Conservation (phyloP, 2,113 vertebrate genomes). For the Micromys minutus region DNA sequence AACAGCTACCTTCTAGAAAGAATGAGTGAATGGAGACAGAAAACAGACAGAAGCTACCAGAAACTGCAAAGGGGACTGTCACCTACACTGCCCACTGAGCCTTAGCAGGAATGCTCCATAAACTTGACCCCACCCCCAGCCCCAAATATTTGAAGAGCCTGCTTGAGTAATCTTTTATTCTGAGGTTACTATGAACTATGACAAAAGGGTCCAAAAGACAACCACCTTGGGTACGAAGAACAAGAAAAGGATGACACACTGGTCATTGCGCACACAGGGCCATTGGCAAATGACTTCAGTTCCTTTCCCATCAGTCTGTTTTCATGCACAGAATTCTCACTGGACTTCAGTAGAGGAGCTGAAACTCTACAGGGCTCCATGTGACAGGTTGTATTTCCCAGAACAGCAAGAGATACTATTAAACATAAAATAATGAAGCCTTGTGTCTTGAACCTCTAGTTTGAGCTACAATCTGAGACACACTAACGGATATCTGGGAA, state of each 20-base stretch:
- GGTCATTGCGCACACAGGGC: not conserved
- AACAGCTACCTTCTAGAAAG: not conserved
- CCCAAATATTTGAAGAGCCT: not conserved
- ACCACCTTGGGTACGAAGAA: not conserved
- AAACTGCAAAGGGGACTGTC: not conserved
- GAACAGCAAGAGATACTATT: not conserved
- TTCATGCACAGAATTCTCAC: not conserved
- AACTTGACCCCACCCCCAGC: not conserved
- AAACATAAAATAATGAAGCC: slow-evolving; percentile 44
- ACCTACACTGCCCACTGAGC: not conserved
- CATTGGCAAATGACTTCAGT: not conserved
- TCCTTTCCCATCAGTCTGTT: not conserved
- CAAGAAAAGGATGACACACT: not conserved
- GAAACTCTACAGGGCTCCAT: not conserved
- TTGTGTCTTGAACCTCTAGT: not conserved
- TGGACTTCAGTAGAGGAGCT: not conserved
- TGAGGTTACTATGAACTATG: not conserved
- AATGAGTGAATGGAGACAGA: not conserved
- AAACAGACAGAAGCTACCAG: not conserved
- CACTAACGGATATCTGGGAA: not conserved
- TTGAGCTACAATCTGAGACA: not conserved
- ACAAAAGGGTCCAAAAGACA: not conserved
- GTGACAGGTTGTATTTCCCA: slow-evolving; percentile 4
- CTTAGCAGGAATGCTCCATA: not conserved
- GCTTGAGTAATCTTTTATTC: not conserved